Base-by-base conservation (phyloP, 2,113 vertebrate genomes). In the Melanerpes aurifrons region DNA sequence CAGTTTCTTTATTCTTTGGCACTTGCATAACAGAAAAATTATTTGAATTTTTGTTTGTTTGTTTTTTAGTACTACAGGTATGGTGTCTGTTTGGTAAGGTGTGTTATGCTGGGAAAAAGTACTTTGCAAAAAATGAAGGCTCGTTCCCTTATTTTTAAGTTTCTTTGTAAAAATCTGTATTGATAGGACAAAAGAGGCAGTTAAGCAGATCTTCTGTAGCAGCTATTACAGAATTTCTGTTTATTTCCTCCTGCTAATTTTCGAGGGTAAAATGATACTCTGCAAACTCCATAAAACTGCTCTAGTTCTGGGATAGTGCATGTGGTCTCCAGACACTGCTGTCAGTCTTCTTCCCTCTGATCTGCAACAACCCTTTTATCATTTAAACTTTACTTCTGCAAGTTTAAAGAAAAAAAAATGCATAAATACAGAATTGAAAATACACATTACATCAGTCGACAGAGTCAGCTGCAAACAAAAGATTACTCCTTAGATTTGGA, bases 311-410 rank as follows among this genome's bases (percentile, higher is more conserved):
- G 31, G n/a, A 29, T 2, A 1, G 48, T 68, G 89, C 93, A 90
- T 94, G 93, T 96, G 95, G 92, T 91, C 73, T 95, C 93, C 94
- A 94, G 93, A 88, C 77, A 69, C 35, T 10, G 80, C 87, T 91
- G 86, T 94, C 90, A 94, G 72, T 86, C 76, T 28, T 64, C 9
- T 86, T 88, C 53, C 69, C 78, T 94, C 91, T 95, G 91, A 94
- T 96, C 90, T 94, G 56, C 40, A 59, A 7, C 66, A 94, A 78
- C 54, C 80, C 93, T 96, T 96, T 94, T 92, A 94, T 95, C 91
- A 66, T 89, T 94, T 83, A 78, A 94, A 81, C 62, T 78, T 86
- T 26, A 45, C 54, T 94, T 93, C 63, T 92, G 63, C 67, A 67
- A 83, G 84, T 90, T 74, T 76, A 90, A 90, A 62, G 21, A 5